Evolutionary conservation across 2,888 invertebrate species (phyloP).

Genomic region (Notodonta ziczac): DNA sequence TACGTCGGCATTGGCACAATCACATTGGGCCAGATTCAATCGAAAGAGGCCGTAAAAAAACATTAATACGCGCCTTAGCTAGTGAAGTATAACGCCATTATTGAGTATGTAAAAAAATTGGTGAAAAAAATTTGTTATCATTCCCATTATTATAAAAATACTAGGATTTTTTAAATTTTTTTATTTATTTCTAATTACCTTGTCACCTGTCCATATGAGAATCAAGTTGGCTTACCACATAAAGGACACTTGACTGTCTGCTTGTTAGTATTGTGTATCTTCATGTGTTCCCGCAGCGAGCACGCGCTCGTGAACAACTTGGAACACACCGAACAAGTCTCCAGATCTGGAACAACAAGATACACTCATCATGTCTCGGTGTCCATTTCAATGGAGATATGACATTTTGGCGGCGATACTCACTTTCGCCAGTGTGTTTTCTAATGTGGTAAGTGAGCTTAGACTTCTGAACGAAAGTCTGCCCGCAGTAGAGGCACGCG

Average conservation of each 20-base stretch:
- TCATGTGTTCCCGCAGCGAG: slow-evolving; percentile 81
- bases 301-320: slow-evolving; percentile 83
- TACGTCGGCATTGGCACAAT: too few relatives aligned
- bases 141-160: too few relatives aligned
- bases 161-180: too few relatives aligned
- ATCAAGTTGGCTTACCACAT: slow-evolving; percentile 68
- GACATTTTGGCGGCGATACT: slow-evolving; percentile 37
- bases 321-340: slow-evolving; percentile 75
- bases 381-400: too few relatives aligned
- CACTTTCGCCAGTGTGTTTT: slow-evolving; percentile 84
- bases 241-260: slow-evolving; percentile 73
- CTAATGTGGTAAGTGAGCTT: slow-evolving; percentile 83
- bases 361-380: neutral
- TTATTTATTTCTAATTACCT: too few relatives aligned
- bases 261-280: slow-evolving; percentile 65
- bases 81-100: too few relatives aligned
- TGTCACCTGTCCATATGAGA: neutral
- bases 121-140: too few relatives aligned
- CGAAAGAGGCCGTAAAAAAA: too few relatives aligned
- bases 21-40: too few relatives aligned
- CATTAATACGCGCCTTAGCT: too few relatives aligned
- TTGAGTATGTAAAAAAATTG: too few relatives aligned
- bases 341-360: slow-evolving; percentile 63
- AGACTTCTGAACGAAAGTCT: slow-evolving; percentile 83
- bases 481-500: slow-evolving; percentile 80